phyloP scores from a whole-genome alignment of 53 echinoderm and acorn worm genomes.

The Astropecten irregularis region DNA sequence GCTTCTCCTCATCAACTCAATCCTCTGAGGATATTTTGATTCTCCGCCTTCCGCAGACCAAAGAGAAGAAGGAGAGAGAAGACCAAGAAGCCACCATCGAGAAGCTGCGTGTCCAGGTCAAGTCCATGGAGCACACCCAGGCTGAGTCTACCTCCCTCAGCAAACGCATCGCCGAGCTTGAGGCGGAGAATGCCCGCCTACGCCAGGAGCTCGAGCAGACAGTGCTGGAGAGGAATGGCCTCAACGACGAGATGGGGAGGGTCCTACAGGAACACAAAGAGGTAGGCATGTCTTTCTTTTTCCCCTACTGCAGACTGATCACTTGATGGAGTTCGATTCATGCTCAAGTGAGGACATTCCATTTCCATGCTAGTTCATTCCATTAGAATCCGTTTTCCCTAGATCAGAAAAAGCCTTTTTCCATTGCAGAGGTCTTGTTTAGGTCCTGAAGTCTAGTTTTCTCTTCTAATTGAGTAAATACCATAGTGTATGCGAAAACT shows the following conservation, averaged over 20 bases:
- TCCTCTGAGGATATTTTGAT: too few relatives aligned
- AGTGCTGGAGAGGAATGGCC: slow-evolving; percentile 57
- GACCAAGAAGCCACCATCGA: slow-evolving; percentile 67
- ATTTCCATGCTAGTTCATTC: too few relatives aligned
- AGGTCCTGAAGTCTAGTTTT: too few relatives aligned
- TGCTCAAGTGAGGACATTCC: too few relatives aligned
- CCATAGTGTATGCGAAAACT: too few relatives aligned
- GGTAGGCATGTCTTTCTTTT: slow-evolving; percentile 65
- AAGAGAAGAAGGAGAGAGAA: slow-evolving; percentile 59
- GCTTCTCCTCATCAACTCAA: too few relatives aligned
- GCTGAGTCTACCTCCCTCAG: slow-evolving; percentile 59
- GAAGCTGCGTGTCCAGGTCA: slow-evolving; percentile 72
- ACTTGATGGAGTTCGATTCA: too few relatives aligned
- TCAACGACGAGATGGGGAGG: slow-evolving; percentile 78
- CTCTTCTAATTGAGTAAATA: too few relatives aligned
- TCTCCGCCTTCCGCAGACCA: slow-evolving; percentile 81
- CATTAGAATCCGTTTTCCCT: too few relatives aligned
- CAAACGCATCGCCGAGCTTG: slow-evolving; percentile 66
- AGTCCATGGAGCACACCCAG: slow-evolving; percentile 69
- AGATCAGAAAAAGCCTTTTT: too few relatives aligned
- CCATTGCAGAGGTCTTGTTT: too few relatives aligned
- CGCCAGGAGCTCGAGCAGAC: slow-evolving; percentile 80
- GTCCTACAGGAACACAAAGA: slow-evolving; percentile 77
- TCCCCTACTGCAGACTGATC: too few relatives aligned
- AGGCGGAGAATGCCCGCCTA: slow-evolving; percentile 79